Evolutionary conservation across 2,113 vertebrate genomes (phyloP).

Genomic region (Atractosteus spatula): DNA sequence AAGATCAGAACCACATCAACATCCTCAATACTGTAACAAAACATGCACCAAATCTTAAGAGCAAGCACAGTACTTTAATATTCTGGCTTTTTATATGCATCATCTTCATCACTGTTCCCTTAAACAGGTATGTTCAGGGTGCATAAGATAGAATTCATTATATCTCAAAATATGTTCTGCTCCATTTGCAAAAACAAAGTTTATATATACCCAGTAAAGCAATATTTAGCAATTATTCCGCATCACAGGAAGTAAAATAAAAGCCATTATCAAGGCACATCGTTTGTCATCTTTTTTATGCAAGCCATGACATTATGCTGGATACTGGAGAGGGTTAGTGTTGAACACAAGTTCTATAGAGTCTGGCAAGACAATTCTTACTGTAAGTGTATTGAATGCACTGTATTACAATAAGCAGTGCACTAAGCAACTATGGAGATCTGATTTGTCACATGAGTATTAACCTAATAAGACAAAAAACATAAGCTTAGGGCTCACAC

Average conservation of each 20-base stretch:
- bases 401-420: not conserved
- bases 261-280: slow-evolving; percentile 45
- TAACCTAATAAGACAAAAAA: not conserved
- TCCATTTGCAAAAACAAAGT: slow-evolving; percentile 25
- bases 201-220: slow-evolving; percentile 8
- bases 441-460: slow-evolving; percentile 2
- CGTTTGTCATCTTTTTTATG: slow-evolving; percentile 27
- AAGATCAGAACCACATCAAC: too few species aligned
- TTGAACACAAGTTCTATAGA: slow-evolving; percentile 13
- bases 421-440: slow-evolving; percentile 25
- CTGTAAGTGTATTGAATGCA: not conserved
- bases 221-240: not conserved
- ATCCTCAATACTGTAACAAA: too few species aligned
- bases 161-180: slow-evolving; percentile 21
- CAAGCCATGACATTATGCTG: slow-evolving; percentile 20
- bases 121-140: slow-evolving; percentile 5
- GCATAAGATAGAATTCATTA: not conserved
- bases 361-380: slow-evolving; percentile 23
- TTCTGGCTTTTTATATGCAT: slow-evolving; percentile 19
- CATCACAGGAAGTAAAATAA: slow-evolving; percentile 20
- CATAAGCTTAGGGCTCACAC: not conserved
- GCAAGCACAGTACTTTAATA: slow-evolving; percentile 35
- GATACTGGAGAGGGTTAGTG: slow-evolving; percentile 22
- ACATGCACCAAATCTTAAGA: slow-evolving; percentile 32
- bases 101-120: slow-evolving; percentile 21